Percentiles rank a stretch among this genome's conserved stretches.
phyloP scores from a whole-genome alignment of 2,113 vertebrate species.

The Rhabdornis inornatus region DNA sequence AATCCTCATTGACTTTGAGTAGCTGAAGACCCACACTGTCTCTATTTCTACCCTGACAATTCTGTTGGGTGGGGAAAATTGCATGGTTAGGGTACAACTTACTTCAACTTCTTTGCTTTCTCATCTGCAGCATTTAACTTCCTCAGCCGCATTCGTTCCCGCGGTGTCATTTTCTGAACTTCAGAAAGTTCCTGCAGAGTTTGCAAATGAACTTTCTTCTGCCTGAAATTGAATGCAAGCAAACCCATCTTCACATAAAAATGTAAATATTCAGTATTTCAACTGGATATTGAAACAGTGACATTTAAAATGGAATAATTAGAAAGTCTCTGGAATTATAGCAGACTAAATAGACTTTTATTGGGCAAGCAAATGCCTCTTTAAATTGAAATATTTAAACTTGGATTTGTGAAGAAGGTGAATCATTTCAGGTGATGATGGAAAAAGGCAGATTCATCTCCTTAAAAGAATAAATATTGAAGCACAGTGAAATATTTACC shows the following conservation, averaged over 20 bases:
- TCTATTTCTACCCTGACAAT: background rate
- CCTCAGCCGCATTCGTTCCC: conserved; percentile 80
- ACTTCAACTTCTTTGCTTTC: conserved; percentile 75
- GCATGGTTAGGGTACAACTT: background rate
- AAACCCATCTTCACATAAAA: background rate
- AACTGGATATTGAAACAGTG: background rate
- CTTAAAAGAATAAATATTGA: conserved; percentile 20
- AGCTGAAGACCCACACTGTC: background rate
- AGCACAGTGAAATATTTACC: conserved; percentile 6
- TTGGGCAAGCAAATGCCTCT: conserved; percentile 44
- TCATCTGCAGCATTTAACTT: conserved; percentile 80
- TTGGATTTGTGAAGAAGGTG: background rate
- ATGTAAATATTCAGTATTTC: conserved; percentile 27
- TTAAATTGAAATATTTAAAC: conserved; percentile 51
- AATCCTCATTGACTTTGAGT: background rate
- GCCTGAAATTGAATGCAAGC: conserved; percentile 63
- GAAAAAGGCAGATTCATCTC: background rate
- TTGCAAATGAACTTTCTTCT: conserved; percentile 79
- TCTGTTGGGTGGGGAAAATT: background rate
- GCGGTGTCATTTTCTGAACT: conserved; percentile 81
- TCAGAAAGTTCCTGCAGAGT: conserved; percentile 79
- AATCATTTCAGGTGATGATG: background rate
- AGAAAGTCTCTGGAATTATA: conserved; percentile 11
- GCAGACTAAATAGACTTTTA: conserved; percentile 30
- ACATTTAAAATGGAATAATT: conserved; percentile 34